A percentile compares a stretch with the other conserved stretches of the same genome.
phyloP scores from a whole-genome alignment of 2,888 invertebrate genomes.

The Caenorhabditis sp. region DNA sequence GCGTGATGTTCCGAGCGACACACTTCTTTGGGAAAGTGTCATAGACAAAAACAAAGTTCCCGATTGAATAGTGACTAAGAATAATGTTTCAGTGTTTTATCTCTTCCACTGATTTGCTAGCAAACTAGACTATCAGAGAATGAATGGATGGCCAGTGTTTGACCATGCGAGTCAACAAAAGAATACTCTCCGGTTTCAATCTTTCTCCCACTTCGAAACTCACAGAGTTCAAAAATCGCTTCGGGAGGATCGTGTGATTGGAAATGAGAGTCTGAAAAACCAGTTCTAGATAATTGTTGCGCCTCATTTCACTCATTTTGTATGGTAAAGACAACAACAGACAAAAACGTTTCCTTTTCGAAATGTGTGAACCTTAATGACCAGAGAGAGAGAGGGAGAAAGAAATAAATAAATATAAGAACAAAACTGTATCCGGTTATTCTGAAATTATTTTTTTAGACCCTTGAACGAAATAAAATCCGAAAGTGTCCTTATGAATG shows the following conservation, averaged over 20 bases:
- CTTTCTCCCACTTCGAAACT: neutral
- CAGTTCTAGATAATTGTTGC: slow-evolving; percentile 4
- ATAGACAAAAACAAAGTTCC: neutral
- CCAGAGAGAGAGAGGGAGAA: neutral
- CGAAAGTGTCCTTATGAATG: no score
- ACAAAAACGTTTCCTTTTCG: no score
- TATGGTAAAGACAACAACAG: no score
- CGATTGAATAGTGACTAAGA: no score
- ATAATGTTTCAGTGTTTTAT: neutral
- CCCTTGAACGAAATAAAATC: no score
- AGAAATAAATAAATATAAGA: no score
- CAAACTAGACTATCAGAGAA: slow-evolving; percentile 17
- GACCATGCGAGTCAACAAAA: neutral
- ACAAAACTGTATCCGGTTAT: no score
- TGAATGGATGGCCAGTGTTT: slow-evolving; percentile 5
- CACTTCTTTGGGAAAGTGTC: slow-evolving; percentile 17
- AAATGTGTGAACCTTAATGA: no score
- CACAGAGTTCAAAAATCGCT: slow-evolving; percentile 8
- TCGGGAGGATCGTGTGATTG: neutral
- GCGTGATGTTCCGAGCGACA: slow-evolving; percentile 22
- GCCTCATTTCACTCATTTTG: neutral
- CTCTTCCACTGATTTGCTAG: neutral
- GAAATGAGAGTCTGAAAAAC: neutral
- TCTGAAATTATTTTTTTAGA: no score
- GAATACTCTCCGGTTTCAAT: slow-evolving; percentile 5